Conservation (phyloP, 2,888 invertebrate genomes). For the Gymnocheta viridis region DNA sequence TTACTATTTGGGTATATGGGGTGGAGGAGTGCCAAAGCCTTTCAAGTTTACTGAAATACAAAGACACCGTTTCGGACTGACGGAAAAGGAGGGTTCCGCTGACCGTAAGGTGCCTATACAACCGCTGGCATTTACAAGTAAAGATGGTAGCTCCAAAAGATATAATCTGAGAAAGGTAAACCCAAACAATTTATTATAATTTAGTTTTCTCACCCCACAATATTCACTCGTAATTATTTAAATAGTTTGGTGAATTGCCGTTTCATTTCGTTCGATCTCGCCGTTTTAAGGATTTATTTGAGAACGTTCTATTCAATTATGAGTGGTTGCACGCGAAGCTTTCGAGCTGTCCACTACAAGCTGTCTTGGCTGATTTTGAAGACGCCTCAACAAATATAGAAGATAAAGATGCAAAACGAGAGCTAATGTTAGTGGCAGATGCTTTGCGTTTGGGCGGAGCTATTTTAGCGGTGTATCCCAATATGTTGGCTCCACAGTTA, state of each 20-base stretch:
- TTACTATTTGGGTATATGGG: slow-evolving; percentile 98
- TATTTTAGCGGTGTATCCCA: slow-evolving; percentile 93
- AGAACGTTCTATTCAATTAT: slow-evolving; percentile 97
- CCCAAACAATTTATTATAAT: neutral
- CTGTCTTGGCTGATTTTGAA: slow-evolving; percentile 97
- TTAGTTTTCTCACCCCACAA: neutral
- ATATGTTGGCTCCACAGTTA: slow-evolving; percentile 97
- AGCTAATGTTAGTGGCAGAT: slow-evolving; percentile 95
- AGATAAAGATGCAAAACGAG: slow-evolving; percentile 88
- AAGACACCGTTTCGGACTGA: slow-evolving; percentile 86
- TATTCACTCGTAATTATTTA: no score
- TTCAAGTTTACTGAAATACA: slow-evolving; percentile 99
- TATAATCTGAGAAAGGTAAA: slow-evolving; percentile 96
- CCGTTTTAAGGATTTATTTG: slow-evolving; percentile 94
- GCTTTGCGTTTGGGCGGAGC: slow-evolving; percentile 96
- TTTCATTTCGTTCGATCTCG: slow-evolving; percentile 96
- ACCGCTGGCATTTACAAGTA: slow-evolving; percentile 94
- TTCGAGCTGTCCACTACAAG: slow-evolving; percentile 96
- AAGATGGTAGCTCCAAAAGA: slow-evolving; percentile 93
- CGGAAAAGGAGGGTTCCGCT: slow-evolving; percentile 94
- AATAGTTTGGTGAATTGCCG: slow-evolving; percentile 95
- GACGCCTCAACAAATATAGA: slow-evolving; percentile 93
- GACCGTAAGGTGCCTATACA: slow-evolving; percentile 97
- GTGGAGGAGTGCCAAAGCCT: slow-evolving; percentile 95
- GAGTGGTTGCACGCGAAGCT: slow-evolving; percentile 98